phyloP scores from a whole-genome alignment of 2,113 vertebrate species.

The Collichthys lucidus region DNA sequence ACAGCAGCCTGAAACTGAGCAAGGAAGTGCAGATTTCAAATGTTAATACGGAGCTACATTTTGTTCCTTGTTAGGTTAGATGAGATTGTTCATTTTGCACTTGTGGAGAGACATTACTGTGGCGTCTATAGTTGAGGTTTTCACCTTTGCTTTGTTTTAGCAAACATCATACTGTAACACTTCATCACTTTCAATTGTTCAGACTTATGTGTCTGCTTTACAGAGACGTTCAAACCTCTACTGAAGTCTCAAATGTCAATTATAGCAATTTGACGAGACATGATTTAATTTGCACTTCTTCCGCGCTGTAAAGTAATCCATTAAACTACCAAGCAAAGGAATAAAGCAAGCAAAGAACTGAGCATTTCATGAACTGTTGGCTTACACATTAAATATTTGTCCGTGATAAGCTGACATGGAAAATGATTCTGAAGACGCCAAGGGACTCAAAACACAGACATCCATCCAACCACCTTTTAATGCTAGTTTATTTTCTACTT shows the following conservation, averaged over 20 bases:
- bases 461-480: constrained; percentile 28
- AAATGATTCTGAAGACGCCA: constrained; percentile 8
- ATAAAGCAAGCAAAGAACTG: not conserved
- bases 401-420: constrained; percentile 10
- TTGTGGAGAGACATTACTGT: constrained; percentile 16
- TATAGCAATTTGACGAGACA: not conserved
- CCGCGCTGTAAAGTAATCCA: constrained; percentile 7
- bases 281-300: not conserved
- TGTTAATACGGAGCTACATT: constrained; percentile 24
- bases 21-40: constrained; percentile 50
- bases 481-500: constrained; percentile 44
- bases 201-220: not conserved
- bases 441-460: constrained; percentile 35
- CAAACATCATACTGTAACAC: not conserved
- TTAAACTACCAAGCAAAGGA: constrained; percentile 3
- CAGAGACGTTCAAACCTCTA: not conserved
- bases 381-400: constrained; percentile 37
- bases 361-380: constrained; percentile 11
- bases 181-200: not conserved
- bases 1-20: constrained; percentile 46
- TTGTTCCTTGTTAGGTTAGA: constrained; percentile 34
- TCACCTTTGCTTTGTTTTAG: not conserved
- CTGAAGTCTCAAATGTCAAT: constrained; percentile 20
- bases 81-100: constrained; percentile 44
- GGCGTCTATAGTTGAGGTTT: not conserved